Base-by-base conservation (phyloP, 2,888 invertebrate species). In the Podabrus alpinus region DNA sequence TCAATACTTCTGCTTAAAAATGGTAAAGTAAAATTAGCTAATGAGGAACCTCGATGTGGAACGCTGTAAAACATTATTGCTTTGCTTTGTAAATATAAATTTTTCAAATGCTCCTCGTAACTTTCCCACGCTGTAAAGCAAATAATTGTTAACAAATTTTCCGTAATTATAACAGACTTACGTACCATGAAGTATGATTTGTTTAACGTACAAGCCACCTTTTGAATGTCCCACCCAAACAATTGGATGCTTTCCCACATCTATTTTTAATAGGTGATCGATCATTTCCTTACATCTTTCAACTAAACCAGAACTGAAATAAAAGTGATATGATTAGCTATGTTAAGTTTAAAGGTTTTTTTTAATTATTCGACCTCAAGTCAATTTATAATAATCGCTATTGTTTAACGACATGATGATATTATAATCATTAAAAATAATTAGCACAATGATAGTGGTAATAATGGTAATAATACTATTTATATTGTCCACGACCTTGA, bases 181-280 rank as follows among this genome's bases (percentile, higher is more conserved):
- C 82, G 81, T 87, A 92, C 92, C 92, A 87, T 93, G 91, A 25
- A 93, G 90, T 64, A 95, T 90, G 71, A 96, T 93, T 86, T 95
- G 93, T 84, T 97, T 97, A 17, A 96, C 93, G 80, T 95, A 93
- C 0, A 97, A 87, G 0, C 96, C 97, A 4, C 97, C 97, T 88
- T 97, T 96, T 0, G 96, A 97, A 85, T 93, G 93, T 0, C 92
- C 93, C 3, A 97, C 94, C 94, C 96, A 97, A 15, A 97, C 89
- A 71, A 97, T 92, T 0, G 96, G 96, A 78, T 90, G 86, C 69
- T 90, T 89, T 0, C 94, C 92, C 69, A 94, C 90, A 0, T 94
- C 95, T 15, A 95, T 91, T 5, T 90, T 89, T 71, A 91, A 84
- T 15, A 93, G 85, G 78, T 91, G 89, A 3, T 90, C 89, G 25